These are phyloP conservation scores for Pseudocheirus occidentalis DNA, from an alignment of 2,797 vertebrate genomes.

Conservation along the genomic window DNA sequence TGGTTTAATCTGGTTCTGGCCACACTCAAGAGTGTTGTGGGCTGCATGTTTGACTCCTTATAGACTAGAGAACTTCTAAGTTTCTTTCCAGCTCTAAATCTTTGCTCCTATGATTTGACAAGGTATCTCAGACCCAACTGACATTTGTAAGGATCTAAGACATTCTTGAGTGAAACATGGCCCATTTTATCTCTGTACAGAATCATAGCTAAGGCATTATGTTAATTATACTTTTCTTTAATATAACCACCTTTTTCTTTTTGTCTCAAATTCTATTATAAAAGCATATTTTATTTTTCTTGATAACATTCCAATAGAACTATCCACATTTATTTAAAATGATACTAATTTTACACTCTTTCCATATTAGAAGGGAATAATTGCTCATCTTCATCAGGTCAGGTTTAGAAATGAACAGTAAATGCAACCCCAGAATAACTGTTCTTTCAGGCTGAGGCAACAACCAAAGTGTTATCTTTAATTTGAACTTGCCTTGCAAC, in stretches of 20 bases:
- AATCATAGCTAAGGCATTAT: not conserved
- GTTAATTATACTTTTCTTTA: not conserved
- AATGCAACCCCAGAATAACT: not conserved
- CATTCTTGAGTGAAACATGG: not conserved
- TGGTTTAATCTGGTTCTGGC: not conserved
- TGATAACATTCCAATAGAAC: not conserved
- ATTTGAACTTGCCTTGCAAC: not conserved
- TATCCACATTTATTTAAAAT: not conserved
- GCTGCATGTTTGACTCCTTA: not conserved
- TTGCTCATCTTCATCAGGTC: not conserved
- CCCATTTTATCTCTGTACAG: not conserved
- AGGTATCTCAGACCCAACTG: not conserved
- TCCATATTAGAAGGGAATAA: not conserved
- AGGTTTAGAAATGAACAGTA: not conserved
- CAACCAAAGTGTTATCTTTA: constrained; percentile 9
- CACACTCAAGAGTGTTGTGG: not conserved
- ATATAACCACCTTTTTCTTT: not conserved
- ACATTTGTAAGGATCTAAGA: not conserved
- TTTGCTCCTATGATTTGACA: not conserved
- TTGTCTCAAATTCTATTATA: not conserved
- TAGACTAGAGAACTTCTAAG: constrained; percentile 30
- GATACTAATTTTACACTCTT: not conserved
- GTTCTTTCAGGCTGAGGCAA: constrained; percentile 8
- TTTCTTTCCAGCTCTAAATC: constrained; percentile 30
- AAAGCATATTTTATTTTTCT: not conserved